A percentile compares a stretch with the other conserved stretches of the same genome.
Evolutionary conservation across 2,888 invertebrate genomes (phyloP).

Genomic region (Stramonita haemastoma): DNA sequence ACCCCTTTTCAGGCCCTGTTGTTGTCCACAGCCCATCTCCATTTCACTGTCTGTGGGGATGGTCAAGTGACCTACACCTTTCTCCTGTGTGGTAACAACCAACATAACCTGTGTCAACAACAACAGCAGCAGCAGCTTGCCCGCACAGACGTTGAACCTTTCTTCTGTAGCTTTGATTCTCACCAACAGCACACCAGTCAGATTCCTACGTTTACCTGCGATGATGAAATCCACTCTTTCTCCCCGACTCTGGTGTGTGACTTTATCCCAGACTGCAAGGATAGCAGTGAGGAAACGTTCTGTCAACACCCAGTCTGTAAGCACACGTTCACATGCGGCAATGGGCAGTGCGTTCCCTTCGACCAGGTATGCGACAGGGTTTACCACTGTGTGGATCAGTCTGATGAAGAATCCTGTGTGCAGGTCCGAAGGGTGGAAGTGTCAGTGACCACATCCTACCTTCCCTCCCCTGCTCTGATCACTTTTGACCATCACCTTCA

Average conservation of each 20-base stretch:
- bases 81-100: background rate
- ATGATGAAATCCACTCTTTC: background rate
- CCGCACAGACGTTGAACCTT: background rate
- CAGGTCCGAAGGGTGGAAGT: background rate
- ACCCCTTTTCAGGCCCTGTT: too few species aligned
- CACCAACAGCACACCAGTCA: background rate
- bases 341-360: background rate
- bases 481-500: background rate
- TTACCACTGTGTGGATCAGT: constrained; percentile 1
- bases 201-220: background rate
- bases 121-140: background rate
- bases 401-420: background rate
- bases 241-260: background rate
- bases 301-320: background rate
- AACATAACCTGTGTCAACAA: background rate
- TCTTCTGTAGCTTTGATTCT: background rate
- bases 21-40: background rate
- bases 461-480: background rate
- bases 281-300: background rate
- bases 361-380: background rate
- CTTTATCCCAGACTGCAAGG: background rate
- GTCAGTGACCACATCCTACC: background rate
- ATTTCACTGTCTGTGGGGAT: background rate
- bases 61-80: background rate
- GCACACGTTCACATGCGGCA: background rate